Percentiles rank a stretch among this genome's conserved stretches.
These are phyloP conservation scores for Caranx ignobilis DNA, from an alignment of 2,113 vertebrate genomes.

Conservation along the genomic window DNA sequence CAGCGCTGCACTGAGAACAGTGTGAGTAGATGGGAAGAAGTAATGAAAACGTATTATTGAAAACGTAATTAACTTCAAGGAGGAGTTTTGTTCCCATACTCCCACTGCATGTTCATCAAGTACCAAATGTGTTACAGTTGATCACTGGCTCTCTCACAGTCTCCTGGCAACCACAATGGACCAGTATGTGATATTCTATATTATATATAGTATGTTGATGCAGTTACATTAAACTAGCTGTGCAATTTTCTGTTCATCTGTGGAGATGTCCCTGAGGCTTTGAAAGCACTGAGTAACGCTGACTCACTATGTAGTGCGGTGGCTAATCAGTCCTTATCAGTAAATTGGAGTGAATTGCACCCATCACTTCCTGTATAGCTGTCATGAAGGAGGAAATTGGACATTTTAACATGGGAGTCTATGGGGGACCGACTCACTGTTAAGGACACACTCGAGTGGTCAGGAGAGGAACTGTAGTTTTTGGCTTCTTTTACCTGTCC, in stretches of 20 bases:
- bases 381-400: too few relatives aligned
- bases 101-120: not conserved
- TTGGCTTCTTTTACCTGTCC: too few relatives aligned
- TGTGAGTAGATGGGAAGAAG: not conserved
- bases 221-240: not conserved
- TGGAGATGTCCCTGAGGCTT: not conserved
- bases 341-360: not conserved
- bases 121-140: not conserved
- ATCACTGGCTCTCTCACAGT: conserved; percentile 1
- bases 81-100: not conserved
- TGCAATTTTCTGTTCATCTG: not conserved
- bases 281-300: not conserved
- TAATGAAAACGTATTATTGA: not conserved
- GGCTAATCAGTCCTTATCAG: not conserved
- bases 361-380: too few relatives aligned
- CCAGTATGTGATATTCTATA: not conserved
- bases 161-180: not conserved
- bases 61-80: not conserved
- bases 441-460: too few relatives aligned
- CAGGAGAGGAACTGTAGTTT: too few relatives aligned
- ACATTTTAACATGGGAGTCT: too few relatives aligned
- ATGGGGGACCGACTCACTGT: too few relatives aligned
- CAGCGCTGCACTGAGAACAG: not conserved
- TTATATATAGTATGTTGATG: not conserved
- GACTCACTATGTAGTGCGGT: not conserved